Base-by-base conservation (phyloP, 1,140 invertebrate species). In the Popillia japonica region DNA sequence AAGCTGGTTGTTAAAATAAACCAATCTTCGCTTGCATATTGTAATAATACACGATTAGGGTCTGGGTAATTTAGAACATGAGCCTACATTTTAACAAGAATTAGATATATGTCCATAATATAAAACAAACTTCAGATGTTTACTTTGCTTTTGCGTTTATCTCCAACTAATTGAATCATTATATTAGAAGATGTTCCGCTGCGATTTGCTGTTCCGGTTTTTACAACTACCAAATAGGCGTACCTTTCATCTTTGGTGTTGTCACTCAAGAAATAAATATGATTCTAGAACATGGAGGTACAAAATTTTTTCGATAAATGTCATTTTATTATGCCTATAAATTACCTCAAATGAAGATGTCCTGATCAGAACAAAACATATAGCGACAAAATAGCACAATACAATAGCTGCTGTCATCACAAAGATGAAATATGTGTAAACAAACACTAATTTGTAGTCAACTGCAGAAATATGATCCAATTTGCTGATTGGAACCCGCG, bases 1-100 rank as follows among this genome's bases (percentile, higher is more conserved):
- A 78, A 72, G 40, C 74, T 61, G 14, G 80, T 80, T 14, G 80
- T 80, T 8, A 83, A 20, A 44, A 83, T 77, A 59, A 83, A 82
- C 79, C 78, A 83, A n/a, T 78, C 80, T 40, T 82, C 81, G 0
- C 74, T 40, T 23, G 64, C 75, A 72, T 72, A 72, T 75, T 81
- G 78, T 2, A 83, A 20, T 77, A 83, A 79, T 20, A 42, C 75
- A 14, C 79, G 59, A 10, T 82, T 79, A n/a, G 82, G 82, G 78
- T 83, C 82, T 0, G 82, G 82, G 75, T 80, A 83, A 80, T 83
- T 83, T 11, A 83, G 10, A 27, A 83, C 77, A 44, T 83, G 82
- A 48, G 78, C 79, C 80, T 81, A 68, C 59, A 42, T 27, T n/a
- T 1, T 77, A 76, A 73, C 41, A 40, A 11, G 22, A 41, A 8